phyloP scores from a whole-genome alignment of 1,140 invertebrate species.

The Diploscapter pachys region DNA sequence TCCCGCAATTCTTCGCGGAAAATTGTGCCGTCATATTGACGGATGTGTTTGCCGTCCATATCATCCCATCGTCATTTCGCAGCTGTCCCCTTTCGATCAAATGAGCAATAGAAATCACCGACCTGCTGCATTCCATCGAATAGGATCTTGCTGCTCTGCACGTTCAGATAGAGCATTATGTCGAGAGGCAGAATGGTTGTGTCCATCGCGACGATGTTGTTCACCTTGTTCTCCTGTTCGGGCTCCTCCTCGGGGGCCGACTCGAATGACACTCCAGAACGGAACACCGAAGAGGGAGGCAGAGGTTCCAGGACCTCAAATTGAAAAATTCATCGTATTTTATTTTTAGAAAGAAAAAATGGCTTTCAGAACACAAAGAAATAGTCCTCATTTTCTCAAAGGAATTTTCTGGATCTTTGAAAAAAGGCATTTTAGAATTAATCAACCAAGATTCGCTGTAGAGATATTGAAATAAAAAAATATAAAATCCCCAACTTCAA shows the following conservation, averaged over 20 bases:
- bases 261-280: too few species aligned
- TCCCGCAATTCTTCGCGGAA: too few species aligned
- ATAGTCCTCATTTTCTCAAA: not conserved
- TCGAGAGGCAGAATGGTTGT: constrained; percentile 89
- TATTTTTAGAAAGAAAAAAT: not conserved
- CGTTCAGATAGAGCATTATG: constrained; percentile 95
- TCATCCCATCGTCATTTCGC: too few species aligned
- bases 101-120: constrained; percentile 6
- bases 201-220: constrained; percentile 47
- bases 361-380: not conserved
- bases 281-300: constrained; percentile 47
- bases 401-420: constrained; percentile 7
- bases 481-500: too few species aligned
- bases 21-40: too few species aligned
- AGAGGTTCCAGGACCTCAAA: constrained; percentile 73
- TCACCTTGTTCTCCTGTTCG: constrained; percentile 36
- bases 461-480: too few species aligned
- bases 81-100: not conserved
- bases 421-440: not conserved
- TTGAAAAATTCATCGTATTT: too few species aligned
- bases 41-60: not conserved
- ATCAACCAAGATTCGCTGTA: not conserved
- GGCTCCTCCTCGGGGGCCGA: constrained; percentile 49
- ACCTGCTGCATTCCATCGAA: constrained; percentile 64
- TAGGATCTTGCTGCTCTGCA: constrained; percentile 90